Base-by-base conservation (phyloP, 2,888 invertebrate genomes). In the Dynastes hyllus region DNA sequence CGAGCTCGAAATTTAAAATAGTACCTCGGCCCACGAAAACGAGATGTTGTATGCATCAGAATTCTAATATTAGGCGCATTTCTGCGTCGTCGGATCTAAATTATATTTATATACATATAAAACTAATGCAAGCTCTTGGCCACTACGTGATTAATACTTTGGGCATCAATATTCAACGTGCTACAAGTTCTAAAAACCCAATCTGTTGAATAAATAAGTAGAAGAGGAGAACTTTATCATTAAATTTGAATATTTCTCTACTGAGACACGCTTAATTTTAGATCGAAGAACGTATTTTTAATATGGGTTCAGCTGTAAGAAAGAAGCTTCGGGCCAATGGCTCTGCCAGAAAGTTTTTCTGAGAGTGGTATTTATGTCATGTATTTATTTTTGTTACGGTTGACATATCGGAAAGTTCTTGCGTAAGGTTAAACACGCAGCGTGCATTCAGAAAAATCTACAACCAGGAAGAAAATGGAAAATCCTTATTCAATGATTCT, bases 1-100 rank as follows among this genome's bases (percentile, higher is more conserved):
- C 16, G 32, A 51, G 76, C 66, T 67, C 37, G 66, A 55, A 37
- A 67, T 40, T 55, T 66, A 40, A 76, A 67, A 66, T 76, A 66
- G 63, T 32, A 66, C 55, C 13, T 32, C 51, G 53, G 53, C 76
- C 76, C 76, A 76, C 76, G 67, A 55, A 76, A 76, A 76, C 67
- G 40, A 67, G 67, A 55, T 76, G 51, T 66, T 76, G 50, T 76
- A 66, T 76, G 66, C 76, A 76, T 67, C 67, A 11, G n/a, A 53
- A 37, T 53, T 67, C 67, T 76, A 76, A 67, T 76, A 67, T 67
- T 76, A 55, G 53, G 22, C 50, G 53, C 45, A 45, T 45, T 45
- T 45, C 45, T 45, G 45, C 8, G 6, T 45, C 16, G 13, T 66
- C 66, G 37, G 32, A 45, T 45, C 45, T 45, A 45, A 8, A 45